phyloP scores from a whole-genome alignment of 2,888 invertebrate species.

The Cenopis cana region DNA sequence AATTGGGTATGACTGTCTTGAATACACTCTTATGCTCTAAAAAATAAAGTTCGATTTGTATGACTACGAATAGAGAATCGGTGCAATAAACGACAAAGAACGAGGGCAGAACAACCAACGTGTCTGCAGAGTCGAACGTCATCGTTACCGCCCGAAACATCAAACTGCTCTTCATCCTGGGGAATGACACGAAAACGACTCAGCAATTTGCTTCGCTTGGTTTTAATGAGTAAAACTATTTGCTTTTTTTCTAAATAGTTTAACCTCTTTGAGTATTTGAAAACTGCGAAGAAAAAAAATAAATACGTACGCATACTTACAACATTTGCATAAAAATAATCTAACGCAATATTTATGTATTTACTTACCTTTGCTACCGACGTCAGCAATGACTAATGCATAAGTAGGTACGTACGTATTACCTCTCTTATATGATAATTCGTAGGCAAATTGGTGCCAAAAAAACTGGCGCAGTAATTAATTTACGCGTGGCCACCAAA shows the following conservation, averaged over 20 bases:
- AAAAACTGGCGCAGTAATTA: conserved; percentile 60
- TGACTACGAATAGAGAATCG: not conserved
- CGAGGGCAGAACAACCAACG: conserved; percentile 33
- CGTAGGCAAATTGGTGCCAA: conserved; percentile 1
- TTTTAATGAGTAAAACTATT: conserved; percentile 41
- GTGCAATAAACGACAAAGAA: conserved; percentile 39
- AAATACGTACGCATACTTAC: too few relatives aligned
- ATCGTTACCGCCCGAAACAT: conserved; percentile 42
- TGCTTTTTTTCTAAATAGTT: conserved; percentile 12
- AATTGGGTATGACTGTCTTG: not conserved
- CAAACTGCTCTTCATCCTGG: conserved; percentile 26
- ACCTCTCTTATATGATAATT: conserved; percentile 15
- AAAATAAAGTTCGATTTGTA: not conserved
- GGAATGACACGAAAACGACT: conserved; percentile 31
- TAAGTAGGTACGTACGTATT: not conserved
- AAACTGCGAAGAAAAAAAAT: too few relatives aligned
- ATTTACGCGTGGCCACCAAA: conserved; percentile 62
- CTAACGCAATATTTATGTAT: too few relatives aligned
- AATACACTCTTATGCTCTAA: not conserved
- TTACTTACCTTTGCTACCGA: too few relatives aligned
- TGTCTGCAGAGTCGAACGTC: conserved; percentile 40
- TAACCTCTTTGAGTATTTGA: too few relatives aligned
- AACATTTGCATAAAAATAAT: too few relatives aligned
- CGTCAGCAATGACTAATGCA: too few relatives aligned
- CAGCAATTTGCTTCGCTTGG: conserved; percentile 34